phyloP scores from a whole-genome alignment of 2,113 vertebrate genomes.

The Dicrurus megarhynchus region DNA sequence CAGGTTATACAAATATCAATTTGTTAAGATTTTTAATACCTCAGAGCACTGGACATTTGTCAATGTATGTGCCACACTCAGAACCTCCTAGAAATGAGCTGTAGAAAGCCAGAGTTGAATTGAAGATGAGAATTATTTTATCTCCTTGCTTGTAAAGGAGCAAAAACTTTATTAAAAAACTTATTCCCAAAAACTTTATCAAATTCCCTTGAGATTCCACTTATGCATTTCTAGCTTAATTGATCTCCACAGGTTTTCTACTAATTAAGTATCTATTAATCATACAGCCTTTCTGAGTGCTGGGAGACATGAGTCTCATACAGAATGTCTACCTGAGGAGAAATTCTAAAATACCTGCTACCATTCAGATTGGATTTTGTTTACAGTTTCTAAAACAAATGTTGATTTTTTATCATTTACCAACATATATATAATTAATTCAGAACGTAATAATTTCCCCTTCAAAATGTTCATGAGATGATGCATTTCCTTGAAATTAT shows the following conservation, averaged over 20 bases:
- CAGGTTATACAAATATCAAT: neutral
- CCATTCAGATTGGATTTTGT: neutral
- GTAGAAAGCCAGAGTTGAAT: neutral
- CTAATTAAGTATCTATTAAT: neutral
- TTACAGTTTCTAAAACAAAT: neutral
- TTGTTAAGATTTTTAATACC: neutral
- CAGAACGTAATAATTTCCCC: neutral
- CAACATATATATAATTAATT: neutral
- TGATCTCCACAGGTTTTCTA: neutral
- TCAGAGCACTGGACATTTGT: neutral
- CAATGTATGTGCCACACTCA: neutral
- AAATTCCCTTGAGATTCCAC: neutral
- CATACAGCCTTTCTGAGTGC: neutral
- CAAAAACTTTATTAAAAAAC: neutral
- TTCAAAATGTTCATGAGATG: neutral
- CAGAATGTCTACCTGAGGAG: neutral
- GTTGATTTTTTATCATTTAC: neutral
- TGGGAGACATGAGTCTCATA: neutral
- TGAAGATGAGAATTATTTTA: neutral
- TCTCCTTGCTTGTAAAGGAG: neutral
- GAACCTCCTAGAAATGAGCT: neutral
- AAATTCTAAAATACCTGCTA: neutral
- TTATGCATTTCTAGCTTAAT: neutral
- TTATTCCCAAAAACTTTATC: neutral
- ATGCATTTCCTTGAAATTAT: neutral